phyloP scores from a whole-genome alignment of 2,113 vertebrate species.

The Nansenia antarctica region DNA sequence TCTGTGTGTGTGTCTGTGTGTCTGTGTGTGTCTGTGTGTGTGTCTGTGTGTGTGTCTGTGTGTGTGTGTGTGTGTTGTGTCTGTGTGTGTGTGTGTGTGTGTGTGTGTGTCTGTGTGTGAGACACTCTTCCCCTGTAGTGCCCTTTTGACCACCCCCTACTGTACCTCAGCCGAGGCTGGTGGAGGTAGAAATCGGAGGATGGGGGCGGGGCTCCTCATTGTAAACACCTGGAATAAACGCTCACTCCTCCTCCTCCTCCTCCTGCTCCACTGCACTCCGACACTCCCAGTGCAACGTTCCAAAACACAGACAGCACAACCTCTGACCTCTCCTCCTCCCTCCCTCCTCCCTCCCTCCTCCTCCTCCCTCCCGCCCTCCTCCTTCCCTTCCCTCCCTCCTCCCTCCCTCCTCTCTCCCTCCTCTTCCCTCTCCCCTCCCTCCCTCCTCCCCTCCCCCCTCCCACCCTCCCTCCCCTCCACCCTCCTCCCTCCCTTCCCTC shows the following conservation, averaged over 20 bases:
- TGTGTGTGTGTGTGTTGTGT: slow-evolving; percentile 11
- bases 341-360: slow-evolving; percentile 12
- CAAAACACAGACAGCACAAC: too few species aligned
- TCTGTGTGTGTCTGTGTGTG: background rate
- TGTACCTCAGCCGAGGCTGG: too few species aligned
- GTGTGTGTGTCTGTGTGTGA: background rate
- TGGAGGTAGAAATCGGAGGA: too few species aligned
- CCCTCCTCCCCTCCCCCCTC: background rate
- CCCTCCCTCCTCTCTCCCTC: slow-evolving; percentile 41
- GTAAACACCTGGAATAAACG: background rate
- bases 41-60: slow-evolving; percentile 10
- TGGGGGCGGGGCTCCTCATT: too few species aligned
- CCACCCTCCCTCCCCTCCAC: background rate
- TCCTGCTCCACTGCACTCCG: background rate
- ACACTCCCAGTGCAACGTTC: too few species aligned
- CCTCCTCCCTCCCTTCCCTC: background rate
- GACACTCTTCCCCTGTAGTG: background rate
- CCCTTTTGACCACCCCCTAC: too few species aligned
- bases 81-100: slow-evolving; percentile 1
- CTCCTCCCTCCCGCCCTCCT: slow-evolving; percentile 8
- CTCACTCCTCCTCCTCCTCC: background rate
- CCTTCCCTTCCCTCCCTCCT: slow-evolving; percentile 13
- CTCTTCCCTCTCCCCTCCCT: slow-evolving; percentile 4
- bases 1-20: background rate
- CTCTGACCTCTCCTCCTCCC: background rate